These are phyloP conservation scores for Antheraea pernyi DNA, from an alignment of 1,140 invertebrate species.

Conservation along the genomic window DNA sequence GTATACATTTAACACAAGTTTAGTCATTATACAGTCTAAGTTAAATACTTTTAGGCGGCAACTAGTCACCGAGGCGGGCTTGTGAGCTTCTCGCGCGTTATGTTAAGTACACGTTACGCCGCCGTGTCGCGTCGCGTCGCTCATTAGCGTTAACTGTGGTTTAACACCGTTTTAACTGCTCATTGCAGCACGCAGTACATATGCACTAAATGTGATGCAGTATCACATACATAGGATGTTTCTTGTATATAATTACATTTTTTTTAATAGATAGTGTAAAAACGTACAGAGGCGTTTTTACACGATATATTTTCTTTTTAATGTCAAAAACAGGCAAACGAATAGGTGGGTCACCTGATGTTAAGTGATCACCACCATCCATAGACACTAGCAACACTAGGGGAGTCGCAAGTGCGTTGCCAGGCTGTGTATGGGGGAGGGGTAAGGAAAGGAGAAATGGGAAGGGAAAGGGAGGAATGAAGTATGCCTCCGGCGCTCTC, in stretches of 20 bases:
- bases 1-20: slow-evolving; percentile 3
- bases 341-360: too few species aligned
- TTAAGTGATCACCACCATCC: too few species aligned
- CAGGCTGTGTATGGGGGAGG: too few species aligned
- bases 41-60: slow-evolving; percentile 9
- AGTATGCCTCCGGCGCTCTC: too few species aligned
- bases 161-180: slow-evolving; percentile 29
- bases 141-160: slow-evolving; percentile 31
- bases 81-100: slow-evolving; percentile 4
- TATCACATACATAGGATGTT: background rate
- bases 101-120: slow-evolving; percentile 5
- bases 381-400: too few species aligned
- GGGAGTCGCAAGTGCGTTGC: too few species aligned
- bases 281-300: too few species aligned
- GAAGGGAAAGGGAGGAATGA: too few species aligned
- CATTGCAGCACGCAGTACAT: slow-evolving; percentile 1
- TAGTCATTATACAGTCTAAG: slow-evolving; percentile 1
- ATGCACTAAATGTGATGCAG: background rate
- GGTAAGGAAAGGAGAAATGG: too few species aligned
- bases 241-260: background rate
- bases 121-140: background rate
- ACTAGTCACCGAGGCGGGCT: background rate
- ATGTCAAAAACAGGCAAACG: too few species aligned
- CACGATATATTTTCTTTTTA: too few species aligned
- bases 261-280: too few species aligned